Evolutionary conservation across 2,888 invertebrate species (phyloP).

Genomic region (Horisme vitalbata): DNA sequence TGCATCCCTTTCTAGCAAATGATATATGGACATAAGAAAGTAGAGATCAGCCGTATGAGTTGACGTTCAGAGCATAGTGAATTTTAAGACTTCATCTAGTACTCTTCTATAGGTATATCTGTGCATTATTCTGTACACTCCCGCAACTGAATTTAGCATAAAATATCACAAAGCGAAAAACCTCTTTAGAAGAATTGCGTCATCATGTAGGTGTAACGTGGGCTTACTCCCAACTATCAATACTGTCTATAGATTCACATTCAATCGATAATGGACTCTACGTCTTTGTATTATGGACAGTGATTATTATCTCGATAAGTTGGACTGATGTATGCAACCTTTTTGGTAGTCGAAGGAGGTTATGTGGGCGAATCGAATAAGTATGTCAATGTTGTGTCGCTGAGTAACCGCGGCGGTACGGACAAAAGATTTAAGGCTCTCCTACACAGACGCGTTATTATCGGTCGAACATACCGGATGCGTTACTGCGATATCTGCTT

Average conservation of each 20-base stretch:
- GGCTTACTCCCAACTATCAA: constrained; percentile 5
- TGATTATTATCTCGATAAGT: background rate
- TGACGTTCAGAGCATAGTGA: too few relatives aligned
- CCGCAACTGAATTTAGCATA: background rate
- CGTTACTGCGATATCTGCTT: too few relatives aligned
- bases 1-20: too few relatives aligned
- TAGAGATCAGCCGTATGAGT: too few relatives aligned
- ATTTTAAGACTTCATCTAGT: too few relatives aligned
- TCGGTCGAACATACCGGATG: too few relatives aligned
- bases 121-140: too few relatives aligned
- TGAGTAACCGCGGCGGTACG: too few relatives aligned
- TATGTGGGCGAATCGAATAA: constrained; percentile 20
- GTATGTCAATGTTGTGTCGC: constrained; percentile 31
- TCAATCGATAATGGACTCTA: constrained; percentile 2
- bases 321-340: background rate
- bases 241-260: background rate
- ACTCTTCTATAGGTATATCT: too few relatives aligned
- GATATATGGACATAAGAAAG: too few relatives aligned
- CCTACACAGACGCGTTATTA: too few relatives aligned
- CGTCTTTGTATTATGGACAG: constrained; percentile 2
- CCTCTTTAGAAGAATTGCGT: constrained; percentile 5
- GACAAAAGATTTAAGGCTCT: too few relatives aligned
- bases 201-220: constrained; percentile 15
- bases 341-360: constrained; percentile 24
- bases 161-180: background rate